These are phyloP conservation scores for Saguinus imperator DNA, from an alignment of 2,113 vertebrate genomes.

Conservation along the genomic window DNA sequence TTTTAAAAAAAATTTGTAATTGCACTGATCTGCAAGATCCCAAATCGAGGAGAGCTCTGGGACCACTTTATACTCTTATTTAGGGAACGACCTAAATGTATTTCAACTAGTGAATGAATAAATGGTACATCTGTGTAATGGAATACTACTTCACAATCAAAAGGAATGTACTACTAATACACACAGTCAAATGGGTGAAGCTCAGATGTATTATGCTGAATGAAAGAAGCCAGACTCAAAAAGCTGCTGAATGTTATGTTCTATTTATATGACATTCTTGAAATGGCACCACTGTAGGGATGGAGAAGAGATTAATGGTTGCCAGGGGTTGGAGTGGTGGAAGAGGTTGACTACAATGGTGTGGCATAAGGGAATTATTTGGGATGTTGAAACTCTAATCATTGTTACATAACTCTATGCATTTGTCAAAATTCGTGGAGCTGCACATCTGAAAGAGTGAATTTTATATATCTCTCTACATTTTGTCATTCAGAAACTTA, in stretches of 20 bases:
- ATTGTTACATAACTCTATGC: neutral
- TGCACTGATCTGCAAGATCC: neutral
- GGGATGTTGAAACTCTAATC: neutral
- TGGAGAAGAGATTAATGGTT: neutral
- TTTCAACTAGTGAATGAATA: slow-evolving; percentile 6
- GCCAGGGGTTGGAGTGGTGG: neutral
- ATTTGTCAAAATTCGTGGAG: neutral
- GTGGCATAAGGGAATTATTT: neutral
- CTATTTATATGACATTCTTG: neutral
- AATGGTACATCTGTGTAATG: neutral
- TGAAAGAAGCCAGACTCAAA: slow-evolving; percentile 24
- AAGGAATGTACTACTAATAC: neutral
- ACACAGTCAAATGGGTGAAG: neutral
- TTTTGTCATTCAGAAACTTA: slow-evolving; percentile 31
- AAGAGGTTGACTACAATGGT: neutral
- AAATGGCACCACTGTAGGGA: neutral
- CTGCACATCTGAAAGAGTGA: neutral
- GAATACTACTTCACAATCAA: neutral
- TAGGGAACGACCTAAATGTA: neutral
- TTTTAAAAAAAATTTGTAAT: neutral
- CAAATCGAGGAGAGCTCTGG: neutral
- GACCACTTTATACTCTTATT: neutral
- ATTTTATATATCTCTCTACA: neutral
- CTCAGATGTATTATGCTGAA: neutral
- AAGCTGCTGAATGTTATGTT: neutral